Base-by-base conservation (phyloP, 1,140 invertebrate species). In the Drosophila takahashii region DNA sequence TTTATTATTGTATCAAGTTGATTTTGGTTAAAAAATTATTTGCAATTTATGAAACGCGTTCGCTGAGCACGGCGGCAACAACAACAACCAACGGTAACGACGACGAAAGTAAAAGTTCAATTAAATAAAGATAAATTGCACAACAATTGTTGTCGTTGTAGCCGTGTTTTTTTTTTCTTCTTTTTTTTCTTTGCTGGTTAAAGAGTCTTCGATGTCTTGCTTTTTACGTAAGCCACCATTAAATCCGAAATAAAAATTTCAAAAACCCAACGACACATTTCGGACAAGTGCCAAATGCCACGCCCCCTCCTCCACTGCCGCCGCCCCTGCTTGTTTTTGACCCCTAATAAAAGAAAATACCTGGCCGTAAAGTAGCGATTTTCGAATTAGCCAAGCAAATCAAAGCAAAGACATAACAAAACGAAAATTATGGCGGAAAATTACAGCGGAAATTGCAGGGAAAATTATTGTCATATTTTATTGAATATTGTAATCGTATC, bases 121-220 rank as follows among this genome's bases (percentile, higher is more conserved):
- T 87, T 86, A 86, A 86, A 86, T 86, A 86, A 86, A 86, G 83
- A 86, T 86, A 86, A 86, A 86, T 86, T 86, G 83, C 83, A 89
- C 84, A 86, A 86, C 83, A 89, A 86, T 83, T 87, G 67, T 65
- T 80, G 77, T 73, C 66, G 80, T 26, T 51, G 50, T 48, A 36
- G 57, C 39, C 45, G 72, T 27, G 10, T 13, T 36, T 18, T 15
- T 26, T 36, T 16, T 34, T 15, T 5, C 16, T 41, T 34, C 26
- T 32, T 26, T 22, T 22, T 9, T 60, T 57, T 60, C 18, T 15
- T 18, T 22, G 34, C 58, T 51, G 37, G 34, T 13, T 8, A 57
- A 37, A 39, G 34, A 61, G 34, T 22, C 15, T 34, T 47, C 22
- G 61, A 64, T 64, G 18, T 22, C 22, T 41, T 26, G 18, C 54